Percentiles rank a stretch among this genome's conserved stretches.
phyloP scores from a whole-genome alignment of 2,113 vertebrate genomes.

The Meriones unguiculatus region DNA sequence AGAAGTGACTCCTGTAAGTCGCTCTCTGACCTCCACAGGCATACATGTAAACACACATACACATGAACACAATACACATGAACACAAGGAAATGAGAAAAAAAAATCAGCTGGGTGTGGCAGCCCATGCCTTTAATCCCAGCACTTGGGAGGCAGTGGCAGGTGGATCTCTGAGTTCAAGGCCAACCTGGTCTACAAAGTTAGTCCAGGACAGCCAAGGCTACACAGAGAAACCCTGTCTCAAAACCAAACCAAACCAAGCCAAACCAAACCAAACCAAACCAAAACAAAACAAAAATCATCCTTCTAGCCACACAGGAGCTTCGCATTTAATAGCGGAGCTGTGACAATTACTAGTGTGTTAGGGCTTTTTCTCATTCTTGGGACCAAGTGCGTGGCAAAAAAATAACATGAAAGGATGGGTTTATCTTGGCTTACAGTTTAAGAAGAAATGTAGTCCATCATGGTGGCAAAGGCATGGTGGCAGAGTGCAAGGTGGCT shows the following conservation, averaged over 20 bases:
- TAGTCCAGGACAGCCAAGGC: too few relatives aligned
- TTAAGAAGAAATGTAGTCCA: background rate
- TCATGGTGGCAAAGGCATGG: background rate
- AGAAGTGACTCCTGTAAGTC: background rate
- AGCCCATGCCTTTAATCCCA: too few relatives aligned
- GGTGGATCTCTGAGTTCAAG: too few relatives aligned
- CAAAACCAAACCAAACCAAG: too few relatives aligned
- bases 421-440: background rate
- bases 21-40: background rate
- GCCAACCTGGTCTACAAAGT: too few relatives aligned
- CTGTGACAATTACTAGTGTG: background rate
- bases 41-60: background rate
- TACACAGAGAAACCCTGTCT: too few relatives aligned
- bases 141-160: too few relatives aligned
- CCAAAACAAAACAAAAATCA: background rate
- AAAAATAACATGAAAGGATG: background rate
- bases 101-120: background rate
- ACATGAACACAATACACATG: background rate
- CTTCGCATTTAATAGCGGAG: background rate
- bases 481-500: background rate
- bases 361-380: background rate
- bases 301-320: background rate
- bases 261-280: too few relatives aligned
- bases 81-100: background rate
- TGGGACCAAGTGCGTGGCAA: background rate